Conservation (phyloP, 2,113 vertebrate species). For the Corvus moneduloides region DNA sequence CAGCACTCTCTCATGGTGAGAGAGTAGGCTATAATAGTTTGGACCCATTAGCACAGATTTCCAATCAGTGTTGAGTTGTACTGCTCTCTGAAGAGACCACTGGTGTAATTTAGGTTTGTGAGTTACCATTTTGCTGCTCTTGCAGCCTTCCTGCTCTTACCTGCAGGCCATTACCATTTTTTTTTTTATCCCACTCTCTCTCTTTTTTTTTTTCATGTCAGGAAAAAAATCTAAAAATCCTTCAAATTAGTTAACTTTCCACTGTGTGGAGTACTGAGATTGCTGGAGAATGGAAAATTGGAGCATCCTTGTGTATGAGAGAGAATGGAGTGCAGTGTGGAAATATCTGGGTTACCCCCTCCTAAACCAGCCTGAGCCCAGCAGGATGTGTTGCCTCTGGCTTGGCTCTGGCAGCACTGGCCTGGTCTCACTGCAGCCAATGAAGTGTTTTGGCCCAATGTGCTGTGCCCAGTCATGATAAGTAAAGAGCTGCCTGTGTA, state of each 20-base stretch:
- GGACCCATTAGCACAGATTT: background rate
- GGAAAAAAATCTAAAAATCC: background rate
- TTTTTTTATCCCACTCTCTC: background rate
- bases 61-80: background rate
- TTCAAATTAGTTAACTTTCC: background rate
- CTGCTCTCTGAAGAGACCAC: background rate
- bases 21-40: background rate
- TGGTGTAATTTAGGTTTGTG: background rate
- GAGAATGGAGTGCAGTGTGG: background rate
- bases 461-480: accelerated
- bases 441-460: background rate
- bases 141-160: background rate
- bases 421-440: background rate
- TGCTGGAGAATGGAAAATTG: background rate
- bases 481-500: background rate
- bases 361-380: background rate
- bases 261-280: background rate
- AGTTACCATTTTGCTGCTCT: background rate
- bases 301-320: background rate
- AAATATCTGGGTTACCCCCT: accelerated
- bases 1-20: background rate
- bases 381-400: background rate
- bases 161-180: background rate
- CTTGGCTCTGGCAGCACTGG: background rate
- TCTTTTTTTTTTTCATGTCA: background rate